Evolutionary conservation across 2,113 vertebrate genomes (phyloP).

Genomic region (Pipra filicauda): DNA sequence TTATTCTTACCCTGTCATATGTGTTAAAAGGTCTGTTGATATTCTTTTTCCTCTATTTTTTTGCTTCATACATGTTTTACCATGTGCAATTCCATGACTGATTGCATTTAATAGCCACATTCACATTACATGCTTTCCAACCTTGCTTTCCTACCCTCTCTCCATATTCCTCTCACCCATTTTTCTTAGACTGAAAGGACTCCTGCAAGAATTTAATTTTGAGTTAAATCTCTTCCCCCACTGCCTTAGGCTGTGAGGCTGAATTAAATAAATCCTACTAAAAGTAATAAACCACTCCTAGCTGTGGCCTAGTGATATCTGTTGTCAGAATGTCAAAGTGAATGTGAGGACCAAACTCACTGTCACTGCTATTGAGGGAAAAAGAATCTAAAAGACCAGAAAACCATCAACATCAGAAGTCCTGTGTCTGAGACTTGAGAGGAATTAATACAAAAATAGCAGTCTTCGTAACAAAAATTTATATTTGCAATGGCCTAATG

Average conservation of each 20-base stretch:
- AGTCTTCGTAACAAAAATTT: neutral
- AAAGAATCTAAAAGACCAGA: constrained; percentile 13
- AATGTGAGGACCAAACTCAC: constrained; percentile 58
- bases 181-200: constrained; percentile 69
- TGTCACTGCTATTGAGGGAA: neutral
- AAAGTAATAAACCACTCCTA: constrained; percentile 72
- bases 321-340: constrained; percentile 68
- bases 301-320: constrained; percentile 53
- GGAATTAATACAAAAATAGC: neutral
- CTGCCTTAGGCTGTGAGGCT: constrained; percentile 52
- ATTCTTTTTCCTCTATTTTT: constrained; percentile 27
- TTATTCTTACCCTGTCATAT: neutral
- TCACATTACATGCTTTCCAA: constrained; percentile 11
- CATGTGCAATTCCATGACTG: neutral
- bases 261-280: constrained; percentile 73
- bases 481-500: neutral
- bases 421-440: neutral
- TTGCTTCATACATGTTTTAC: constrained; percentile 40
- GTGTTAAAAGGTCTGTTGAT: neutral
- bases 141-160: neutral
- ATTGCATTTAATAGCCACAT: constrained; percentile 33
- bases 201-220: constrained; percentile 73
- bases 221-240: constrained; percentile 65
- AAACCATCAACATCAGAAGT: constrained; percentile 11
- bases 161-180: constrained; percentile 42